Evolutionary conservation across 2,888 invertebrate species (phyloP), one percentile per base, ranked within the genome.

Genomic region (Sinohyriopsis cumingii): DNA sequence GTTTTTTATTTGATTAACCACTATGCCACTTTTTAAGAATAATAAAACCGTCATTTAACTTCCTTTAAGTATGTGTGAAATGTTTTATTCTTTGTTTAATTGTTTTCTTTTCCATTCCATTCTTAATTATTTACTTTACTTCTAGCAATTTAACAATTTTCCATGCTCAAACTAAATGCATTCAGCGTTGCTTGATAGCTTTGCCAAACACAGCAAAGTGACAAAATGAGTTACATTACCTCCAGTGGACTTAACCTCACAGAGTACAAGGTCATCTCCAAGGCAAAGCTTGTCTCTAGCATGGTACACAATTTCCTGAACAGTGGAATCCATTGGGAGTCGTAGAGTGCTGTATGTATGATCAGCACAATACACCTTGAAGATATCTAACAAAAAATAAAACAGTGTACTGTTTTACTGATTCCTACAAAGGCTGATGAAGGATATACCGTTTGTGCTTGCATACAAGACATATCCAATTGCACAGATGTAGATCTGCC

Each of bases 281-380:
- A 95, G 92, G 69, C 94, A 93, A 71, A 95, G 90, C 89, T 95
- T 95, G 86, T 94, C 94, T 28, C 94, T 93, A 20, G 94, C 94
- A 75, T 93, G 92, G 60, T 93, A 91, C 81, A 94, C 94, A 71
- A 95, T 93, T 69, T 93, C 92, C 82, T 93, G 93, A 12, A 94
- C 94, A 0, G 93, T 93, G 18, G 94, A 93, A 82, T 93, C 93
- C 82, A 95, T 91, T 3, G 94, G 93, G 78, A 95, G 92, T 77
- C 94, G 92, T 67, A 95, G 90, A 0, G 95, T 95, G 86, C 94
- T 94, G 89, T 95, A 95, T 0, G 95, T 95, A 87, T 95, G 94
- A 89, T 95, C 95, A 57, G 94, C 94, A 88, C 94, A 94, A 88
- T 94, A 94, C 0, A 95, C 94, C 67, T 94, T 93, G 89, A 95